Evolutionary conservation across 2,888 invertebrate species (phyloP).

Genomic region (Drosophila kuntzei): DNA sequence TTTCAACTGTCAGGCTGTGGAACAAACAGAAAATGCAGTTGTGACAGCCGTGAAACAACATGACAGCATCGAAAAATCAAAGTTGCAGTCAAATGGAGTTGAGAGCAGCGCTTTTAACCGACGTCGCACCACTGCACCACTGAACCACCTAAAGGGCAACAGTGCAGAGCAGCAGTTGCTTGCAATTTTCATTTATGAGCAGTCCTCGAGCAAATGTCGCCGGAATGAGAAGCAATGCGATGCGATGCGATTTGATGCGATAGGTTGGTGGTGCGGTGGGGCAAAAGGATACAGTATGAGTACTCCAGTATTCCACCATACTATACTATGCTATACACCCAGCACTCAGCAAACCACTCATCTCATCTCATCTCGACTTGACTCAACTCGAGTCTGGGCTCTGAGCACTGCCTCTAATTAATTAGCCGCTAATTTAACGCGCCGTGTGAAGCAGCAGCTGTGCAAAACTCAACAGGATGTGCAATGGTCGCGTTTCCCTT

Average conservation of each 20-base stretch:
- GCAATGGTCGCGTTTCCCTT: constrained; percentile 13
- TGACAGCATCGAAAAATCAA: constrained; percentile 56
- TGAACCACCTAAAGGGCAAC: constrained; percentile 2
- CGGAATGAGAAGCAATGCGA: constrained; percentile 5
- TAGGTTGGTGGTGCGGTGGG: background rate
- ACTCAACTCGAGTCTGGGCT: constrained; percentile 33
- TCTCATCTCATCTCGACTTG: constrained; percentile 12
- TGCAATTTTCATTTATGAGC: constrained; percentile 55
- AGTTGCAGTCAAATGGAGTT: constrained; percentile 47
- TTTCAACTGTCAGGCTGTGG: constrained; percentile 53
- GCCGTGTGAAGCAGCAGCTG: constrained; percentile 53
- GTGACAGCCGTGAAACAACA: constrained; percentile 49
- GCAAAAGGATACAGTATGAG: constrained; percentile 12
- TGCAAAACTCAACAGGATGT: constrained; percentile 57
- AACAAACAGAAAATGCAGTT: constrained; percentile 53
- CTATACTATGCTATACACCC: no score
- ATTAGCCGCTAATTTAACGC: constrained; percentile 79
- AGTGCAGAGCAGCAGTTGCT: constrained; percentile 18
- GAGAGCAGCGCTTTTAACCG: constrained; percentile 19
- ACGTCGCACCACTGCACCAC: background rate
- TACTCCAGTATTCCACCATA: background rate
- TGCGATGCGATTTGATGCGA: background rate
- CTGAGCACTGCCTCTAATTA: constrained; percentile 58
- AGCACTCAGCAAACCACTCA: background rate
- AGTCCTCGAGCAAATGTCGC: constrained; percentile 45